Conservation (phyloP, 2,797 vertebrate genomes). For the Myiotriccus ornatus region DNA sequence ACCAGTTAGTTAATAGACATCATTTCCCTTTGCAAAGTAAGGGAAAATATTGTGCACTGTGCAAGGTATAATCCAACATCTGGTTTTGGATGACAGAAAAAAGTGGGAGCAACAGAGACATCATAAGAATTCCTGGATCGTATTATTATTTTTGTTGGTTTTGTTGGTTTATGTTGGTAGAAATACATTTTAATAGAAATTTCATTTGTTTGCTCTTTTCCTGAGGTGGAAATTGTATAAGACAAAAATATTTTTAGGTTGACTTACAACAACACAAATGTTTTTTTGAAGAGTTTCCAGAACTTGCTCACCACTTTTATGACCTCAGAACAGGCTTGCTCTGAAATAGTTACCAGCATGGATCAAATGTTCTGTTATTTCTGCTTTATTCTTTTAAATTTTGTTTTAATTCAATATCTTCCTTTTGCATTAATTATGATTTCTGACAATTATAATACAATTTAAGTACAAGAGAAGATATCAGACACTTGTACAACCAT, state of each 20-base stretch:
- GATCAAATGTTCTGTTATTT: not conserved
- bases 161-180: not conserved
- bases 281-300: not conserved
- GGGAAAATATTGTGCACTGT: not conserved
- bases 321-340: not conserved
- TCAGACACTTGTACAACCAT: not conserved
- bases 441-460: not conserved
- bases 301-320: not conserved
- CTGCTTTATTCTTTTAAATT: not conserved
- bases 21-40: not conserved
- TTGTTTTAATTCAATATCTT: not conserved
- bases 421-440: not conserved
- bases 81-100: not conserved
- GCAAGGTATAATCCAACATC: not conserved
- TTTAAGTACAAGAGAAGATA: not conserved
- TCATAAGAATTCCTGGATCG: not conserved
- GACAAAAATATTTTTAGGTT: not conserved
- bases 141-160: not conserved
- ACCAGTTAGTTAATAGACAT: not conserved
- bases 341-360: not conserved
- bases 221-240: not conserved
- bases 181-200: not conserved
- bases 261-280: not conserved
- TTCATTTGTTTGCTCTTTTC: not conserved
- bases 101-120: not conserved